phyloP scores from a whole-genome alignment of 2,888 invertebrate species.

The Mamestra brassicae region DNA sequence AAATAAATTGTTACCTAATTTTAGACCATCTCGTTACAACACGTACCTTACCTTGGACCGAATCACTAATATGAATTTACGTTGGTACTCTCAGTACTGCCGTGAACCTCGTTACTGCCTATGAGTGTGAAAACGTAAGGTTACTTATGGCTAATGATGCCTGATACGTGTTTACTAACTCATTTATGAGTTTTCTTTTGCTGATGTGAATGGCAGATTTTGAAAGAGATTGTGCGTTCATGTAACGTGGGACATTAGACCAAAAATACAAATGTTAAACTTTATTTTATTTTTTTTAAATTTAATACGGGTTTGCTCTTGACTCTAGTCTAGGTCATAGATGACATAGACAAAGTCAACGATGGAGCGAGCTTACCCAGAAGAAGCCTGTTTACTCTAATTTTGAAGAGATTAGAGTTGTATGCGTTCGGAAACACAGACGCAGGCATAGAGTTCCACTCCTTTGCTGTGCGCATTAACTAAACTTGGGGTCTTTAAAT shows the following conservation, averaged over 20 bases:
- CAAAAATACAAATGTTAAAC: background rate
- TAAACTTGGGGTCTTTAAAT: no score
- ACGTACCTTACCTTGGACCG: conserved; percentile 43
- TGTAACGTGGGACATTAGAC: background rate
- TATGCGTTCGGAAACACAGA: no score
- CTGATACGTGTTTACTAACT: conserved; percentile 30
- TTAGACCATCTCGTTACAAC: conserved; percentile 11
- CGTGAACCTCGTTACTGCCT: conserved; percentile 46
- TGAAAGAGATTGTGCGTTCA: conserved; percentile 6
- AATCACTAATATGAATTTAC: conserved; percentile 53
- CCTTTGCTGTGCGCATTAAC: no score
- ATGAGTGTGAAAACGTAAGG: conserved; percentile 52
- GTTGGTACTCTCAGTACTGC: conserved; percentile 12
- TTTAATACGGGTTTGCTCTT: no score
- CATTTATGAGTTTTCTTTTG: conserved; percentile 21
- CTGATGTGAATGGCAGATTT: background rate
- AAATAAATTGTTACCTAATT: conserved; percentile 12
- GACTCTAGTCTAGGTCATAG: no score
- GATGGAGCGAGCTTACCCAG: no score
- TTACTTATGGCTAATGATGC: conserved; percentile 41
- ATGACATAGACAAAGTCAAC: no score
- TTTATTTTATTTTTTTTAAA: no score
- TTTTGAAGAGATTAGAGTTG: no score
- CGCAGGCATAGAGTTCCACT: no score
- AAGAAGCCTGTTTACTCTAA: no score